Evolutionary conservation across 2,888 invertebrate genomes (phyloP), one percentile per base, ranked within the genome.

Genomic region (Brassicogethes aeneus): DNA sequence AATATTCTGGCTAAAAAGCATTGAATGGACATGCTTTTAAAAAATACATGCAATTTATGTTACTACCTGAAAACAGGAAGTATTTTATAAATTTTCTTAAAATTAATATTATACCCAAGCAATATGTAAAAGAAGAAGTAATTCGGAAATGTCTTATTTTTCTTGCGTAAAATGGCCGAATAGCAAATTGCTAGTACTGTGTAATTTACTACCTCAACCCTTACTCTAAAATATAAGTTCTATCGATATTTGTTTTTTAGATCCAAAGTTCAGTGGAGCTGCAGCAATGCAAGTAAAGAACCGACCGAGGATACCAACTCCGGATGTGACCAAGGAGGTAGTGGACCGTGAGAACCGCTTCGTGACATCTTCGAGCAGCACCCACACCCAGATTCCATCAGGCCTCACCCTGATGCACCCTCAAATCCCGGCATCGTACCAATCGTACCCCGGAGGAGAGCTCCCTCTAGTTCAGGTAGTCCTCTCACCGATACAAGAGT

Each of bases 231-330:
- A n/a, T 23, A 10, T 23, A 23, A 23, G 5, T 23, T 23, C 5
- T 7, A 5, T 5, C 23, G 23, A 5, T 10, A 23, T 23, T 7
- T 23, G 10, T 7, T 23, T 23, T 53, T 38, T 33, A 59, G 59
- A 42, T 29, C 72, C 76, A 54, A 82, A 82, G 64, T 71, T 85
- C 54, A 85, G 84, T 62, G 82, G 82, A 2, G 70, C 79, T 1
- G 77, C 80, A 23, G 76, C 82, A 3, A 74, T 78, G 47, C 77
- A 77, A n/a, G 69, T 83, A 46, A 84, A 84, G 60, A 83, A 84
- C 59, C 76, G 90, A 40, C 90, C 90, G n/a, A 76, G 90, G 39
- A 89, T 91, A 52, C 90, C 90, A 30, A 90, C 90, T 3, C 90
- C 90, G 0, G 90, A 90, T 63, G 87, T 87, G 3, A 81, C 85